These are phyloP conservation scores for Lepidurus packardi DNA, from an alignment of 1,140 invertebrate species.

Conservation along the genomic window DNA sequence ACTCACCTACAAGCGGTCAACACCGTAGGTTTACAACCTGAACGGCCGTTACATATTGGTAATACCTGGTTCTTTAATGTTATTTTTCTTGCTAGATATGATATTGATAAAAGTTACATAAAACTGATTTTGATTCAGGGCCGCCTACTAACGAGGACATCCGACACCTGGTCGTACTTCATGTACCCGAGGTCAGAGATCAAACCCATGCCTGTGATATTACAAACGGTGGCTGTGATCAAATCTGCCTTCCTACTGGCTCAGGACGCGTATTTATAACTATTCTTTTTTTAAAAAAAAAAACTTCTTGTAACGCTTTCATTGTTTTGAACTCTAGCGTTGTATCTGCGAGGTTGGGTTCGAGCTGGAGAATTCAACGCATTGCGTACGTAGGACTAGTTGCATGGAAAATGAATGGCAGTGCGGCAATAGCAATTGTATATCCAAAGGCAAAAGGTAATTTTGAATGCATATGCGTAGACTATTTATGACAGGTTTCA, in stretches of 20 bases:
- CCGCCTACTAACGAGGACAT: background rate
- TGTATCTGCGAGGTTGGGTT: background rate
- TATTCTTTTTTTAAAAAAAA: background rate
- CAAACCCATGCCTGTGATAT: background rate
- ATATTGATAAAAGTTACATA: too few relatives aligned
- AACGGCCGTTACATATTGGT: background rate
- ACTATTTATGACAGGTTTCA: too few relatives aligned
- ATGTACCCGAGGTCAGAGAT: background rate
- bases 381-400: background rate
- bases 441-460: background rate
- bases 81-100: too few relatives aligned
- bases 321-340: background rate
- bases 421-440: background rate
- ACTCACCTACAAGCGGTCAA: background rate
- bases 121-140: background rate
- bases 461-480: constrained; percentile 41
- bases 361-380: background rate
- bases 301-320: background rate
- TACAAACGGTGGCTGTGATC: background rate
- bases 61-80: background rate
- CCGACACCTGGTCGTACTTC: background rate
- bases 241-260: background rate
- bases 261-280: background rate
- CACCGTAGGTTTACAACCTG: background rate
- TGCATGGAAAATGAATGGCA: background rate